Evolutionary conservation across 2,797 vertebrate species (phyloP).

Genomic region (Poliocrania exsul): DNA sequence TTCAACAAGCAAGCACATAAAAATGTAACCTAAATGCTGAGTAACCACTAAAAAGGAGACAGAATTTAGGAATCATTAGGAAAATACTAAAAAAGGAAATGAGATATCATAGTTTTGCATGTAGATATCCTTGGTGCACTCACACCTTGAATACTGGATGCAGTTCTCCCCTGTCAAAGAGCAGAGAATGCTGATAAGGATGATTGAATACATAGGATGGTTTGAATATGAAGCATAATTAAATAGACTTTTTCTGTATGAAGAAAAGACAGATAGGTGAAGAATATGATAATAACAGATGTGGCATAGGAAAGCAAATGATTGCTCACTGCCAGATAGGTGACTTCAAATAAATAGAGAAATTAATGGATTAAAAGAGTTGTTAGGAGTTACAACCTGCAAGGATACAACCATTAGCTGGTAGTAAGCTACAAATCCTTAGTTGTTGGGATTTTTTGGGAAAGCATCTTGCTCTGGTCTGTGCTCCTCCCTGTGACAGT

Average conservation of each 20-base stretch:
- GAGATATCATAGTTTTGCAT: neutral
- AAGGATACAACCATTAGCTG: neutral
- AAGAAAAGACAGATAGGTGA: neutral
- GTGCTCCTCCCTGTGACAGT: neutral
- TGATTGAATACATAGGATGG: neutral
- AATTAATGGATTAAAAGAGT: neutral
- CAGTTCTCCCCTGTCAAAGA: neutral
- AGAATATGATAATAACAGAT: neutral
- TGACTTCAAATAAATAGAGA: neutral
- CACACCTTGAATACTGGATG: neutral
- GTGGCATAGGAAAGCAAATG: neutral
- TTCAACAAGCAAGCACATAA: neutral
- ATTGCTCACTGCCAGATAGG: neutral
- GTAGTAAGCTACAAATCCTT: neutral
- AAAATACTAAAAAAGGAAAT: neutral
- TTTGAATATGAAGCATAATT: neutral
- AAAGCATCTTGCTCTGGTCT: neutral
- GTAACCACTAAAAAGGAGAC: neutral
- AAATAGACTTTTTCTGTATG: neutral
- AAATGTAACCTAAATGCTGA: neutral
- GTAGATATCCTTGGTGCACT: neutral
- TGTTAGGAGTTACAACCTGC: neutral
- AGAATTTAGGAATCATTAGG: neutral
- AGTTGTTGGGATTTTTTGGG: neutral
- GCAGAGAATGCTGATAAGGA: neutral